Base-by-base conservation (phyloP, 2,797 vertebrate species). In the Spheniscus humboldti region DNA sequence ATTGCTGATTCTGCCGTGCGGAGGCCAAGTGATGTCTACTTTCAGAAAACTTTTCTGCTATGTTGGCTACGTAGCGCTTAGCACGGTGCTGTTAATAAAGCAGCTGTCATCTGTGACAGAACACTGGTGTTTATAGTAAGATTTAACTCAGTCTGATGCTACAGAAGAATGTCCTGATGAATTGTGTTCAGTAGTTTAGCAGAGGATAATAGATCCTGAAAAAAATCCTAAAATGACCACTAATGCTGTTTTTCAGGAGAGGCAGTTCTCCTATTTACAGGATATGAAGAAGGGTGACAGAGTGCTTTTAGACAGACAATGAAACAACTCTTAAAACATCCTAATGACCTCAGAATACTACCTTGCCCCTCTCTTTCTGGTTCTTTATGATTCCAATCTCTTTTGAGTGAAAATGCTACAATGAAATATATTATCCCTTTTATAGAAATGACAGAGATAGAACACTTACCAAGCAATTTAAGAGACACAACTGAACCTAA, bases 391-490 rank as follows among this genome's bases (percentile, higher is more conserved):
- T 91, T 82, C 78, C 81, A 83, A 37, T 89, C 71, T 76, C 81
- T 89, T 92, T 59, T 71, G 84, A 89, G 75, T 77, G 89, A 92
- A 85, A 87, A 94, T 50, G 67, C 67, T 89, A 13, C 91, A 87
- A 56, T 74, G 91, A 96, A 93, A 89, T 89, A 71, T 69, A 86
- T 96, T 91, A 79, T 92, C 55, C 77, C 31, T 94, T 94, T 92
- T 91, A 89, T 77, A 78, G 31, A 83, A 74, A 87, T 86, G 84
- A 87, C 77, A 55, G 74, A 93, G 63, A 74, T 12, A 67, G 92
- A 92, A 95, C 91, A 86, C 81, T 96, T 89, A 92, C 52, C 3
- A 28, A 86, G 94, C 75, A 94, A 94, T 96, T 96, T 91, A 94
- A 92, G 84, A 89, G 84, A 79, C 9, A 35, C 75, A 82, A 64